phyloP scores from a whole-genome alignment of 2,797 vertebrate genomes.

The Cirrhinus mrigala region DNA sequence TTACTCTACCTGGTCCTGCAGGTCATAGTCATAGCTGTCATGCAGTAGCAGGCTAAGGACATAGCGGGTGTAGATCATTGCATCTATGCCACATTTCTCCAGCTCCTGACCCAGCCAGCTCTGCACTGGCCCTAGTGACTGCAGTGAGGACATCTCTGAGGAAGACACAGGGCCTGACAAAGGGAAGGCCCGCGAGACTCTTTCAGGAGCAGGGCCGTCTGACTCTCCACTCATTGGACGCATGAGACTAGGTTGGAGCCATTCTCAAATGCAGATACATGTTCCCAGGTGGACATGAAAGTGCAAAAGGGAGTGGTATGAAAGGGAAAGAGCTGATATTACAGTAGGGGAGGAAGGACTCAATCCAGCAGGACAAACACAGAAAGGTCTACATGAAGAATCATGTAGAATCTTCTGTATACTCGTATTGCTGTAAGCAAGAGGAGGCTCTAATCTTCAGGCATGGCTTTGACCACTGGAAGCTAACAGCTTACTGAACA shows the following conservation, averaged over 20 bases:
- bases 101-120: slow-evolving; percentile 99
- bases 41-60: slow-evolving; percentile 99
- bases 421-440: slow-evolving; percentile 86
- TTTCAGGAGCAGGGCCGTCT: slow-evolving; percentile 93
- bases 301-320: slow-evolving; percentile 65
- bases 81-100: slow-evolving; percentile 99
- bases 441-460: slow-evolving; percentile 85
- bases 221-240: slow-evolving; percentile 91
- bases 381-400: slow-evolving; percentile 86
- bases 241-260: slow-evolving; percentile 94
- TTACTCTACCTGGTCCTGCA: slow-evolving; percentile 95
- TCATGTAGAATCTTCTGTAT: slow-evolving; percentile 79
- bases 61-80: slow-evolving; percentile 98
- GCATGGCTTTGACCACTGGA: slow-evolving; percentile 85
- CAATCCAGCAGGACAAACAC: slow-evolving; percentile 87
- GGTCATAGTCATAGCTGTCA: slow-evolving; percentile 97
- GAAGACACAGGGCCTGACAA: slow-evolving; percentile 83
- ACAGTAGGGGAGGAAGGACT: slow-evolving; percentile 74
- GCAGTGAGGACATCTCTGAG: slow-evolving; percentile 97
- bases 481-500: slow-evolving; percentile 84
- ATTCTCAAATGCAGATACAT: slow-evolving; percentile 88
- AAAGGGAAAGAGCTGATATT: slow-evolving; percentile 74
- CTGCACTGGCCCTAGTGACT: slow-evolving; percentile 97
- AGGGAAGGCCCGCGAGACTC: slow-evolving; percentile 86
- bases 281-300: slow-evolving; percentile 72